Evolutionary conservation across 2,113 vertebrate genomes (phyloP).

Genomic region (Cranoglanis bouderius): DNA sequence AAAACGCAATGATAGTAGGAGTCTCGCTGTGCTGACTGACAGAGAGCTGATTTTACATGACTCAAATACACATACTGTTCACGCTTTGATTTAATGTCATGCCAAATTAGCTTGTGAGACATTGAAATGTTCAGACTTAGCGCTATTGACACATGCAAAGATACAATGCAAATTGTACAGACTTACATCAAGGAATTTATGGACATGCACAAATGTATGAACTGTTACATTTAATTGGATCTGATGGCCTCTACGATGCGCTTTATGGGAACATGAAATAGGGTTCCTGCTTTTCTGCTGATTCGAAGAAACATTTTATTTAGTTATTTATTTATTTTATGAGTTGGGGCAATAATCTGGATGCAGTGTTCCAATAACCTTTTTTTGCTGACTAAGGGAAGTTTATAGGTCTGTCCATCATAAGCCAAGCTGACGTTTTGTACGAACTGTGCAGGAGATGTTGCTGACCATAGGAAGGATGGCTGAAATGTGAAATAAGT

Average conservation of each 20-base stretch:
- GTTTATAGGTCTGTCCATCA: not conserved
- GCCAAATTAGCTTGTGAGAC: not conserved
- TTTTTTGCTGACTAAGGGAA: not conserved
- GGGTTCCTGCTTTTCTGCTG: not conserved
- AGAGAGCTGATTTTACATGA: not conserved
- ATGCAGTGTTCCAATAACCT: not conserved
- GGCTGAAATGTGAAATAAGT: not conserved
- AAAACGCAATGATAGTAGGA: not conserved
- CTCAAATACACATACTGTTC: not conserved
- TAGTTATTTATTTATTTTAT: not conserved
- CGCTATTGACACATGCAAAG: not conserved
- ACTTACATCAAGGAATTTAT: not conserved
- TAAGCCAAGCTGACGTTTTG: not conserved
- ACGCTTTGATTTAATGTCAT: not conserved
- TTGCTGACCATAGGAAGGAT: not conserved
- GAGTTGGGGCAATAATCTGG: not conserved
- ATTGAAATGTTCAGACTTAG: no score
- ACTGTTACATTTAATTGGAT: not conserved
- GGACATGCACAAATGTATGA: not conserved
- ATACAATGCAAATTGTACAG: not conserved
- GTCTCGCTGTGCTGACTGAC: not conserved
- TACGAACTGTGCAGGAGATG: not conserved
- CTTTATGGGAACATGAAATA: not conserved
- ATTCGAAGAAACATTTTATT: not conserved
- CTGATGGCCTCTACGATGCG: not conserved